Percentiles rank a stretch among this genome's conserved stretches.
These are phyloP conservation scores for Helicoverpa assulta DNA, from an alignment of 2,888 invertebrate species.

Conservation along the genomic window DNA sequence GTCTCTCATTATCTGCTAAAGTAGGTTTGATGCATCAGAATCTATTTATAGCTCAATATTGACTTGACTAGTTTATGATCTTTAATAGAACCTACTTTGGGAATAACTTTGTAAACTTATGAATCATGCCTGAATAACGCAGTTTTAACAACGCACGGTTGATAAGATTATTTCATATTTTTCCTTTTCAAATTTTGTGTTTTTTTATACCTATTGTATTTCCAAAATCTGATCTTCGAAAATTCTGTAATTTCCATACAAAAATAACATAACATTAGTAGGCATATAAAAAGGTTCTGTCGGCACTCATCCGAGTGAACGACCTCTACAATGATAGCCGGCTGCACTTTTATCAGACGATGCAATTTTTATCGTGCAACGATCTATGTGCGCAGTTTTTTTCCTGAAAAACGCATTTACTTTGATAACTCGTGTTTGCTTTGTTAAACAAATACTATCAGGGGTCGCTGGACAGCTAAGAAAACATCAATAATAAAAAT, in stretches of 20 bases:
- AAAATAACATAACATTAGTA: too few species aligned
- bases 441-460: constrained; percentile 23
- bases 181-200: too few species aligned
- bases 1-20: neutral
- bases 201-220: too few species aligned
- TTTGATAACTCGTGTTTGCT: constrained; percentile 53
- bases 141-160: too few species aligned
- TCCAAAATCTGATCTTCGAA: too few species aligned
- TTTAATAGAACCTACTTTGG: too few species aligned
- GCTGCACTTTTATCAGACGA: constrained; percentile 66
- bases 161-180: too few species aligned
- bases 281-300: too few species aligned
- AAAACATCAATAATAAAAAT: constrained; percentile 30
- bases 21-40: neutral
- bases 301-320: constrained; percentile 5
- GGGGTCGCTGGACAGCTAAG: constrained; percentile 25
- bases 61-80: too few species aligned
- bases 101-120: too few species aligned
- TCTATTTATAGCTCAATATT: neutral
- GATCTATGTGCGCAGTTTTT: constrained; percentile 65
- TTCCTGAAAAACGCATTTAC: constrained; percentile 65
- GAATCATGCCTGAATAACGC: too few species aligned
- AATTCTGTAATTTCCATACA: too few species aligned
- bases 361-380: constrained; percentile 73
- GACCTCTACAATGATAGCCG: constrained; percentile 42